phyloP scores from a whole-genome alignment of 2,797 vertebrate species.

The Lateolabrax maculatus region DNA sequence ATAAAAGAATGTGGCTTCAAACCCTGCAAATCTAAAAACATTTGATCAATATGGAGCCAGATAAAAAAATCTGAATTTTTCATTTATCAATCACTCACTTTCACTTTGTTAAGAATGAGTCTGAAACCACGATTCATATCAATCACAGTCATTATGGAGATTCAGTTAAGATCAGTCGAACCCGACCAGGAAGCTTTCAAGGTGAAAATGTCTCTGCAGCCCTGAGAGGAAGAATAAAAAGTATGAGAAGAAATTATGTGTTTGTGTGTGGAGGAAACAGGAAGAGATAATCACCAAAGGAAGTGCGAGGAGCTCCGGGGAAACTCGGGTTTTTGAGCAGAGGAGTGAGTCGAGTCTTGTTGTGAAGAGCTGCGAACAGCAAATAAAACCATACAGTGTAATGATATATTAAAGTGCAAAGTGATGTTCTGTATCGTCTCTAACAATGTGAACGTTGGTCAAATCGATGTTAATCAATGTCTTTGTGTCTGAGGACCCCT shows the following conservation, averaged over 20 bases:
- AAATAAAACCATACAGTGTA: not conserved
- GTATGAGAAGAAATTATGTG: not conserved
- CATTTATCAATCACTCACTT: too few species aligned
- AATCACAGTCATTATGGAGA: not conserved
- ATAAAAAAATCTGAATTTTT: too few species aligned
- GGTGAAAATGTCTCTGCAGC: not conserved
- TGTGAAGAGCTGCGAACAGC: slow-evolving; percentile 75
- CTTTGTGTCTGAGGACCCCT: too few species aligned
- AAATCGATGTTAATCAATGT: too few species aligned
- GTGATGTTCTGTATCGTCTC: not conserved
- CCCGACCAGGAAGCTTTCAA: not conserved
- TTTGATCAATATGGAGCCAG: too few species aligned
- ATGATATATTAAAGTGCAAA: not conserved
- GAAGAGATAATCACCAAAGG: slow-evolving; percentile 78
- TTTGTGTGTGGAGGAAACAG: not conserved
- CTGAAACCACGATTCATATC: not conserved
- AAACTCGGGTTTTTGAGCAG: slow-evolving; percentile 59
- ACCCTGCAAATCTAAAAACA: not conserved
- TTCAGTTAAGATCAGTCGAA: not conserved
- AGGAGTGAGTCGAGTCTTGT: slow-evolving; percentile 66
- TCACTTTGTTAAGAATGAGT: not conserved
- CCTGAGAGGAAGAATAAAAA: slow-evolving; percentile 5
- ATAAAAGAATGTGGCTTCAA: not conserved
- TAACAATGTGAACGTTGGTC: too few species aligned
- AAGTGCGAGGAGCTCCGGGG: slow-evolving; percentile 73